Evolutionary conservation across 2,797 vertebrate genomes (phyloP), one percentile per base, ranked within the genome.

Genomic region (Molossus molossus): DNA sequence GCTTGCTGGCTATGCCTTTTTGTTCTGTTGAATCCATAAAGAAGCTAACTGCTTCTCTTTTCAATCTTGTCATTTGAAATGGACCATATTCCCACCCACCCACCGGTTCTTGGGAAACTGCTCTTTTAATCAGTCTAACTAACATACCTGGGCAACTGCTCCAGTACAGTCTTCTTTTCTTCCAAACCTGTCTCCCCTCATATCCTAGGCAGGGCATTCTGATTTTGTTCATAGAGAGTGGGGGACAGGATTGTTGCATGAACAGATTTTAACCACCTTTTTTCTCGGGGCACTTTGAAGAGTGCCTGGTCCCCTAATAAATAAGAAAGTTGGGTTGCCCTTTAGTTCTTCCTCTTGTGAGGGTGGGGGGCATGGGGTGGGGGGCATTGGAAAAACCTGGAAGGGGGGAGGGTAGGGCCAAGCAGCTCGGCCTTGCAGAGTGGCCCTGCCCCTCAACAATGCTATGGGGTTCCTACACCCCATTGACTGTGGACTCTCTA

Each of bases 341-440:
- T 75, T 84, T 60, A 40, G 5, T 65, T 85, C 67, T 86, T 37
- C 14, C 57, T 58, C 40, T 58, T 21, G 7, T 18, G 57, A 15
- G 1, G 4, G 14, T 13, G 55, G 0, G 17, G 55, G 55, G 55
- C 55, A 45, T 45, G 40, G 40, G 40, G 40, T 45, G 20, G 18
- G 8, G 7, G 20, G 57, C 20, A 21, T 58, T 0, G 0, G 60
- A 55, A 33, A 9, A 40, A 76, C 15, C 23, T 15, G 2, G 11
- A 37, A 69, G 15, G n/a, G 17, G 48, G 48, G 27, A 45, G 60
- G 40, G 29, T 9, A 0, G 69, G 40, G 40, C 13, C 0, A 1
- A 76, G 69, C 50, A 5, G 0, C 13, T 3, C 11, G 18, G 7
- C 37, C 27, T 18, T 10, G 1, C 27, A 55, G 20, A 65, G 45